Conservation (phyloP, 2,113 vertebrate genomes). For the Cephalopterus ornatus region DNA sequence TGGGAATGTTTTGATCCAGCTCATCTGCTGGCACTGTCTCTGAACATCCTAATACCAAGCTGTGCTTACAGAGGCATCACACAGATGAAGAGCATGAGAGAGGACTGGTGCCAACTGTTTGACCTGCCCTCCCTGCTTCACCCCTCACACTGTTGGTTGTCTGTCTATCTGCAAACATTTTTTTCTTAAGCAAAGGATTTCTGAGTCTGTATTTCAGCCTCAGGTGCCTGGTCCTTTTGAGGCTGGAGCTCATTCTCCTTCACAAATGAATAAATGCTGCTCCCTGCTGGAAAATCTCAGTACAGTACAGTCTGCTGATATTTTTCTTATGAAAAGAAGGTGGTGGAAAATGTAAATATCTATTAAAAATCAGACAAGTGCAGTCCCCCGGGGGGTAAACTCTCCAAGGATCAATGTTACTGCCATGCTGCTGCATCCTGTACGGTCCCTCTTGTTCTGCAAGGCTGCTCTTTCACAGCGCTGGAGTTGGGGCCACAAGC, state of each 20-base stretch:
- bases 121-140: background rate
- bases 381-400: background rate
- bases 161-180: background rate
- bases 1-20: background rate
- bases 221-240: background rate
- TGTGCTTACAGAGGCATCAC: background rate
- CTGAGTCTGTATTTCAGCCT: background rate
- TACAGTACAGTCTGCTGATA: background rate
- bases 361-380: background rate
- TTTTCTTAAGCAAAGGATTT: background rate
- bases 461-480: accelerated
- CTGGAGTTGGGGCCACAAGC: background rate
- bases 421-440: background rate
- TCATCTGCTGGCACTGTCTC: background rate
- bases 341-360: background rate
- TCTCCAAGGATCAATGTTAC: background rate
- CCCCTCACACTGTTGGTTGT: background rate
- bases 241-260: background rate
- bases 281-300: conserved; percentile 44
- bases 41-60: background rate
- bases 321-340: background rate
- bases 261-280: conserved; percentile 59
- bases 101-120: background rate
- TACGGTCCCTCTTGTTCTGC: background rate
- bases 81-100: background rate